phyloP scores from a whole-genome alignment of 2,797 vertebrate species.

The Rousettus madagascariensis region DNA sequence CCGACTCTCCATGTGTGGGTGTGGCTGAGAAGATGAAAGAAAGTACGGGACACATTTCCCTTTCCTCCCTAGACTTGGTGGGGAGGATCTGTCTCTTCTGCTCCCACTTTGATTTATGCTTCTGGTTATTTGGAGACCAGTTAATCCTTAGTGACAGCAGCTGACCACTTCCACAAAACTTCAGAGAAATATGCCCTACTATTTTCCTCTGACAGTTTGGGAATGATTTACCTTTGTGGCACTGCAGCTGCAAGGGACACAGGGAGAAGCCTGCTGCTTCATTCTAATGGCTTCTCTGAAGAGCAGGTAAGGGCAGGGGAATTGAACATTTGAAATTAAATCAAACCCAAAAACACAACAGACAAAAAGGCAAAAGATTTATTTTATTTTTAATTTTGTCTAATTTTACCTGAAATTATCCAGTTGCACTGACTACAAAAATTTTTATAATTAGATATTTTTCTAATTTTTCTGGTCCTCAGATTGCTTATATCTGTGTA shows the following conservation, averaged over 20 bases:
- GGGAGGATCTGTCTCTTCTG: slow-evolving; percentile 39
- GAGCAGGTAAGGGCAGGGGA: not conserved
- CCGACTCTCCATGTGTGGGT: not conserved
- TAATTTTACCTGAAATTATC: not conserved
- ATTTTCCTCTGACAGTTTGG: slow-evolving; percentile 6
- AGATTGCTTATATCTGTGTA: not conserved
- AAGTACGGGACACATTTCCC: not conserved
- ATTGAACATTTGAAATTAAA: not conserved
- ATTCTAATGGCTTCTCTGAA: not conserved
- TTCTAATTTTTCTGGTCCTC: not conserved
- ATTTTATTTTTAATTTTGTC: not conserved
- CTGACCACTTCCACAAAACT: slow-evolving; percentile 58
- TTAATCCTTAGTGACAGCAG: slow-evolving; percentile 59
- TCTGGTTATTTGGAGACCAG: slow-evolving; percentile 45
- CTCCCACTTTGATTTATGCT: slow-evolving; percentile 52
- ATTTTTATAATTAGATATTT: not conserved
- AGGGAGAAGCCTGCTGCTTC: not conserved
- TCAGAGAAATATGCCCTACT: not conserved
- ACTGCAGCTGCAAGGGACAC: not conserved
- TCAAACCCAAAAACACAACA: not conserved
- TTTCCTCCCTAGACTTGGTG: not conserved
- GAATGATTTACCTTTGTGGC: not conserved
- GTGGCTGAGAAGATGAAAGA: slow-evolving; percentile 71
- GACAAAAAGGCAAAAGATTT: not conserved
- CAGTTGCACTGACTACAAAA: not conserved